A percentile compares a stretch with the other conserved stretches of the same genome.
phyloP scores from a whole-genome alignment of 2,797 vertebrate genomes.

The Phataginus tricuspis region DNA sequence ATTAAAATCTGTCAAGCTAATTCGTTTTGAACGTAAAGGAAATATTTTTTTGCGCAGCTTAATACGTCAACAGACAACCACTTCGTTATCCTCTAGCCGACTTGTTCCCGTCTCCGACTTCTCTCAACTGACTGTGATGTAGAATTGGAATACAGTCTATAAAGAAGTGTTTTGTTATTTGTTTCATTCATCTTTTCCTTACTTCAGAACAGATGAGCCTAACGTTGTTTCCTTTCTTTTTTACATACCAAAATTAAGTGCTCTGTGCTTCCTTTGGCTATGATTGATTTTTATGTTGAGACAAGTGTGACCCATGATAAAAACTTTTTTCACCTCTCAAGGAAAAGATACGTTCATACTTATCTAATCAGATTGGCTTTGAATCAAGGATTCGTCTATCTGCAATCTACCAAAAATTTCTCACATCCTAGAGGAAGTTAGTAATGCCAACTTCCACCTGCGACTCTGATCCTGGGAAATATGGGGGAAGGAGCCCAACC shows the following conservation, averaged over 20 bases:
- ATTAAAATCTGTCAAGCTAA: not conserved
- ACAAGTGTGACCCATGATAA: not conserved
- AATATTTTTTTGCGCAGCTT: not conserved
- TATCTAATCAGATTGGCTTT: not conserved
- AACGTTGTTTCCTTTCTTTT: not conserved
- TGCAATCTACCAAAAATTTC: not conserved
- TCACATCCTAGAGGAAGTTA: not conserved
- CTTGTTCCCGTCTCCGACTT: not conserved
- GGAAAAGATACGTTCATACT: not conserved
- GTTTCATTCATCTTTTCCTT: not conserved
- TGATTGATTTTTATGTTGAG: conserved; percentile 9
- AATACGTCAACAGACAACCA: not conserved
- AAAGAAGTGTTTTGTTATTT: not conserved
- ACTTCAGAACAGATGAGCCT: not conserved
- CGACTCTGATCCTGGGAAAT: not conserved
- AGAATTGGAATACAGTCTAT: not conserved
- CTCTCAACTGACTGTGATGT: not conserved
- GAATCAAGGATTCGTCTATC: not conserved
- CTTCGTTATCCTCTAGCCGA: not conserved
- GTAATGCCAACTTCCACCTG: not conserved
- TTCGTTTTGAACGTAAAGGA: not conserved
- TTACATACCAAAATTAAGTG: conserved; percentile 16
- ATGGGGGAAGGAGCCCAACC: not conserved
- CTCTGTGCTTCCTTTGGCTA: not conserved
- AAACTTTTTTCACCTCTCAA: not conserved